Base-by-base conservation (phyloP, 1,140 invertebrate species). In the Anagrus nilaparvatae region DNA sequence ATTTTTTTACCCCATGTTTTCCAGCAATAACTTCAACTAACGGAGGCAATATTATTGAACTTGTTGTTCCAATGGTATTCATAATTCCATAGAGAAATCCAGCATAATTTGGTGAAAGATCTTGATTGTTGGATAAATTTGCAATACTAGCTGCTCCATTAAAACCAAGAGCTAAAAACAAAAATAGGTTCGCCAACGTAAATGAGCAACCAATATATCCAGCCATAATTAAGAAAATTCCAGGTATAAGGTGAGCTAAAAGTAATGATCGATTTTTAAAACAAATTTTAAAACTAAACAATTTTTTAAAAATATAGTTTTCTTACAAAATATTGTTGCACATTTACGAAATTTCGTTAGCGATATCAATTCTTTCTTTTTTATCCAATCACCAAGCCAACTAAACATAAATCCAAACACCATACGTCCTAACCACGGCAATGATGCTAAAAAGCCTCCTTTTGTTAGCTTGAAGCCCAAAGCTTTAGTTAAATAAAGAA, bases 61-160 rank as follows among this genome's bases (percentile, higher is more conserved):
- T 71, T 0, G 71, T 73, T 5, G 72, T 71, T 3, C 78, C 80
- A 18, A 83, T 47, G 20, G 75, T 77, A 51, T 82, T 83, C 27
- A 81, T 78, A 16, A 83, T 76, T n/a, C 81, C 80, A 47, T 82
- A 82, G 8, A 83, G 53, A 6, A 78, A 76, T 6, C 80, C 81
- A 10, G 85, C 85, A 64, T 76, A 84, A 60, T 84, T 87, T 4
- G 79, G 80, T 1, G 84, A 79, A 12, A 89, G 64, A 63, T 87
- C 84, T 60, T 90, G 78, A 47, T 86, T 82, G 53, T 90, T 89
- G 41, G 84, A 79, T 49, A 85, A 67, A 61, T 82, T 89, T 1
- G 84, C 81, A 18, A 85, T 71, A 12, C 81, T 82, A 0, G 82
- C 80, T 21, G 86, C 84, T 1, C 87, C 87, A 43, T 87, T 87